Evolutionary conservation across 2,797 vertebrate species (phyloP), one percentile per base, ranked within the genome.

Genomic region (Enteromius mattozi): DNA sequence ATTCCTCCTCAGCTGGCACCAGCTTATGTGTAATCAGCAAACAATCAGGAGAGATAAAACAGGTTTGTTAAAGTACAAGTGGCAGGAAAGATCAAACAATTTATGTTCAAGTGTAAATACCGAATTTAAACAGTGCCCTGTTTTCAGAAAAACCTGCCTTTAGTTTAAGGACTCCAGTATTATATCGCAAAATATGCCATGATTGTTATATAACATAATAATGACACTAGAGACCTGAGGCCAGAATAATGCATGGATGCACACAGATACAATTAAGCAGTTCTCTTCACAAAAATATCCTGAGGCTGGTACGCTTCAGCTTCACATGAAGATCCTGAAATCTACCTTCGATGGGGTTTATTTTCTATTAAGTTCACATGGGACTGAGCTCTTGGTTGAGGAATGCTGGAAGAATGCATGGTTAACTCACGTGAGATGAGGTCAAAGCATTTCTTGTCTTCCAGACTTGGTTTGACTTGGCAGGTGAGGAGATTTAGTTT

Each of bases 361-460:
- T 49, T 37, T 74, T n/a, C 27, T 16, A 19, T 63, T 13, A 24
- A 14, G 74, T 74, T 74, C 7, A 82, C 40, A 68, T 51, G 33
- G 6, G 16, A 37, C 65, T 30, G 24, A 47, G 14, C 59, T 21
- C 40, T 72, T n/a, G 68, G 51, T 56, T 49, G 30, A 59, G 59
- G 14, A 30, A 12, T 30, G 76, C 27, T 42, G 35, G 37, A 16
- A 12, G 49, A 17, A 16, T 81, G 17, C 35, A 19, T 14, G 40
- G 16, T 56, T 82, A 42, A 93, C 94, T 91, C 91, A 97, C 96
- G 91, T 86, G 96, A 96, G 77, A 97, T 95, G 87, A 97, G 94
- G 88, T 96, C 94, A 4, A 97, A 97, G 89, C 96, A 96, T 85
- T 96, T 97, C 93, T 95, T 96, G 90, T 97, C 96, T 85, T 97